phyloP scores from a whole-genome alignment of 2,113 vertebrate species.

The Urocolius indicus region DNA sequence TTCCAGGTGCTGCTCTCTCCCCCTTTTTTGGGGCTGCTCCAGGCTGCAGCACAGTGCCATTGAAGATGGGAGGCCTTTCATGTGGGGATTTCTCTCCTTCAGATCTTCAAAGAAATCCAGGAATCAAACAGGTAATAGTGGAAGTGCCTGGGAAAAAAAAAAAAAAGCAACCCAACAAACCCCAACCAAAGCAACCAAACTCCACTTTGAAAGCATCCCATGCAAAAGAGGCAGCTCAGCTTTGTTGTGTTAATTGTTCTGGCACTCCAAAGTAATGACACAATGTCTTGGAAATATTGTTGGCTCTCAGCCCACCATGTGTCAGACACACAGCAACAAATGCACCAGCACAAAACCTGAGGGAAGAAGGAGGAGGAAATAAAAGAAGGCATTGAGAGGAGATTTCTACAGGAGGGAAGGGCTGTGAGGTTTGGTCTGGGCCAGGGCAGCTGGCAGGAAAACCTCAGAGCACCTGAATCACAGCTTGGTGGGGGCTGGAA shows the following conservation, averaged over 20 bases:
- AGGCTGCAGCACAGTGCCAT: not conserved
- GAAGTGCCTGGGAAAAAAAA: not conserved
- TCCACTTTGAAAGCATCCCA: constrained; percentile 8
- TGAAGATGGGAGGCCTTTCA: constrained; percentile 26
- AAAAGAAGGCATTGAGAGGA: not conserved
- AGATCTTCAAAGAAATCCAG: constrained; percentile 63
- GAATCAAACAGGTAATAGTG: constrained; percentile 35
- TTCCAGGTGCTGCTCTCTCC: not conserved
- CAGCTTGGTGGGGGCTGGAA: too few relatives aligned
- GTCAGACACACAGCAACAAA: not conserved
- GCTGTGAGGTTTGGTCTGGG: fast-evolving
- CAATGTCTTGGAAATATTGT: not conserved
- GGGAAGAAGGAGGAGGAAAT: not conserved
- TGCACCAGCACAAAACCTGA: not conserved
- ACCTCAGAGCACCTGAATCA: not conserved
- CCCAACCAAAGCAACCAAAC: too few relatives aligned
- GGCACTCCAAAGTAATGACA: not conserved
- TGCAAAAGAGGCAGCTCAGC: not conserved
- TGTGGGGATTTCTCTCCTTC: constrained; percentile 50
- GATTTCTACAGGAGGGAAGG: not conserved
- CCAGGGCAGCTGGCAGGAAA: not conserved
- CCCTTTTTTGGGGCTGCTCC: not conserved
- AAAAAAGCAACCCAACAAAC: not conserved
- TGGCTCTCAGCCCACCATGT: not conserved
- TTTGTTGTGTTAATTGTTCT: constrained; percentile 61